Base-by-base conservation (phyloP, 2,797 vertebrate genomes). In the Schizothorax lantsangensis region DNA sequence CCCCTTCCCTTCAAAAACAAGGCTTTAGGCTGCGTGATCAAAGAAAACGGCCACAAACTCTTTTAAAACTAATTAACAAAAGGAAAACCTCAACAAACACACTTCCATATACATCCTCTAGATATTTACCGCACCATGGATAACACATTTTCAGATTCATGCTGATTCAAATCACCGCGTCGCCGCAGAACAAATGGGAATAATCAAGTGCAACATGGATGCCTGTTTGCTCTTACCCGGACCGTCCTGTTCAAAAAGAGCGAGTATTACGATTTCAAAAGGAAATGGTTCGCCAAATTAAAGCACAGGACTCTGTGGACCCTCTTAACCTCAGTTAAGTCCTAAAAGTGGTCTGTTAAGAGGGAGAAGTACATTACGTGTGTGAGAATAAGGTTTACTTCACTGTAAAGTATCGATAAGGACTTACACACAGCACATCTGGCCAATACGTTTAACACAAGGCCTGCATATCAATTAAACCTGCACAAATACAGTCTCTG, bases 181-280 rank as follows among this genome's bases (percentile, higher is more conserved):
- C 17, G 40, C 62, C n/a, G 36, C 82, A 78, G 81, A 79, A 88
- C 82, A 68, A 83, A 62, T 49, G 78, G 47, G 52, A 87, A 81
- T 75, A 59, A 86, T 84, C 83, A 78, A 43, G 66, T 82, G 66
- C 79, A 89, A 85, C 38, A 71, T 80, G 75, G 79, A 85, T 80
- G 84, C 79, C 79, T 82, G 19, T 81, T 81, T 84, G 80, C 86
- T 86, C 64, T 87, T 83, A 88, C 79, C 81, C 64, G 33, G 14
- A 72, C 72, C 82, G 40, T 82, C 68, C 83, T 77, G 12, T 38
- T 23, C 4, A 17, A 66, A 78, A 79, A 71, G 62, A 47, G 49
- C 69, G 69, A 64, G 74, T 64, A 49, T 73, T 68, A 81, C 17
- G n/a, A 83, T 79, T 71, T 47, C 54, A 71, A 66, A 72, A 89